Base-by-base conservation (phyloP, 2,797 vertebrate genomes). In the Pyrrhura leucotis region DNA sequence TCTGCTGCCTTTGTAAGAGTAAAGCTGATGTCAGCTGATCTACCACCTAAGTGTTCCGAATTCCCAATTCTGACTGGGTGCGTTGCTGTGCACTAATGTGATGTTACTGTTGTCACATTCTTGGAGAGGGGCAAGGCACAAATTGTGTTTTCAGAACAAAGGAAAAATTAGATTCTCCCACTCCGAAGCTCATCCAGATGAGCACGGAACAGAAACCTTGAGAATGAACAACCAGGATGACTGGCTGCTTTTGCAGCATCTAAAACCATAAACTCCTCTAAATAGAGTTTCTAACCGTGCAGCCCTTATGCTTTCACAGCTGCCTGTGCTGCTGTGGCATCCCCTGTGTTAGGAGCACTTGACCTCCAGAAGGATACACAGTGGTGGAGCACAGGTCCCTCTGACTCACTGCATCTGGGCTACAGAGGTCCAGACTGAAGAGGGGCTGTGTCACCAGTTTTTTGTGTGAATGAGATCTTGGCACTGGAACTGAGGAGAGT, bases 1-100 rank as follows among this genome's bases (percentile, higher is more conserved):
- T 89, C 50, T 76, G 28, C 74, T 93, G 81, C 82, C 61, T 91
- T 87, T 88, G 75, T 54, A 66, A 84, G 71, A 75, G n/a, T 85
- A 63, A 53, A 26, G 40, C 51, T 80, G 40, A 18, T 84, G 50
- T 80, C 88, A 79, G 68, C 54, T 87, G 44, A 80, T 81, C 51
- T 79, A 29, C 47, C 31, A 48, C 40, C 23, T 66, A 73, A 84
- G 42, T n/a, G 12, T 29, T 50, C 75, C 72, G 39, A 51, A 12
- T 73, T 94, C 67, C 44, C 31, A 72, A 11, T 79, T 90, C 48
- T 12, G 12, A 71, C 31, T 76, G 29, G 50, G 67, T 53, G 56
- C 4, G 0, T 47, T 73, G 48, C 28, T 89, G 71, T 80, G 61
- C 63, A 79, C 68, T 90, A 78, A 84, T 35, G 40, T 62, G 71